Conservation (phyloP, 2,113 vertebrate genomes). For the Phocoena phocoena region DNA sequence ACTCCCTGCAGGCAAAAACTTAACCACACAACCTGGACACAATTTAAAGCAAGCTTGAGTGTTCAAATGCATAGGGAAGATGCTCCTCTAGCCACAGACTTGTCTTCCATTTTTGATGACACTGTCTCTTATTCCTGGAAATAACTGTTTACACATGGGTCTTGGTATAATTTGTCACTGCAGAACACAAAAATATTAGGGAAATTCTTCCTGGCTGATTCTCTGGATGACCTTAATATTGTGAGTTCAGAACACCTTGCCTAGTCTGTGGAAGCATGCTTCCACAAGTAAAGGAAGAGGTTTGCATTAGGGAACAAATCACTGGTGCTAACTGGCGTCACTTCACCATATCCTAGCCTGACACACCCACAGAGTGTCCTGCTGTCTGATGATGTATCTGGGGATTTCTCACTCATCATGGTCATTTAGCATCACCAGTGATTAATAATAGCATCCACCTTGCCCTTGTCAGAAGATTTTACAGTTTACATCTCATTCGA, state of each 20-base stretch:
- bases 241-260: not conserved
- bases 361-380: not conserved
- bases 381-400: not conserved
- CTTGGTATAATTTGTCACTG: not conserved
- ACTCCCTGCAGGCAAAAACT: not conserved
- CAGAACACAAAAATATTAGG: not conserved
- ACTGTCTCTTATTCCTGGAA: not conserved
- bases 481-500: slow-evolving; percentile 34
- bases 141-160: not conserved
- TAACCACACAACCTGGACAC: not conserved
- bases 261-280: not conserved
- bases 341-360: not conserved
- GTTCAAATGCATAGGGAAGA: not conserved
- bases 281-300: not conserved
- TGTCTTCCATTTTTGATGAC: not conserved
- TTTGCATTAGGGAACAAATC: not conserved
- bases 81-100: not conserved
- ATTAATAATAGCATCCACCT: not conserved
- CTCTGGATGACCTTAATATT: not conserved
- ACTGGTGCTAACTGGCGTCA: not conserved
- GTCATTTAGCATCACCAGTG: not conserved
- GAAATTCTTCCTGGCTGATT: not conserved
- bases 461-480: not conserved
- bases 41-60: not conserved
- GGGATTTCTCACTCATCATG: not conserved